A percentile compares a stretch with the other conserved stretches of the same genome.
Evolutionary conservation across 2,888 invertebrate species (phyloP).

Genomic region (Entomobrya proxima): DNA sequence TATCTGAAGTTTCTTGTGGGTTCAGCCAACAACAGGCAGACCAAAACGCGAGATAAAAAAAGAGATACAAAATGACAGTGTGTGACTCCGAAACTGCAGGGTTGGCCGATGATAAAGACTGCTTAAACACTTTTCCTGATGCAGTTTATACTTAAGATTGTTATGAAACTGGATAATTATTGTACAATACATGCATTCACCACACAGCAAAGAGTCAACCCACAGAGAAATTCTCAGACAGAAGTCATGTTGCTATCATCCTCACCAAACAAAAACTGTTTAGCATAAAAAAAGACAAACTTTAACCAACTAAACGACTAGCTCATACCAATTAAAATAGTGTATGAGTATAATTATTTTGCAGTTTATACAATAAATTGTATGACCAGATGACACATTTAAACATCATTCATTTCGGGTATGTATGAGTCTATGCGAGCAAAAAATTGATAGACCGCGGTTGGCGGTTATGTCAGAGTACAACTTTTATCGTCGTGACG

Average conservation of each 20-base stretch:
- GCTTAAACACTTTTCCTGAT: conserved; percentile 3
- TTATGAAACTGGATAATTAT: not conserved
- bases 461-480: conserved; percentile 9
- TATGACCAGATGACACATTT: conserved; percentile 43
- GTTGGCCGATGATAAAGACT: not conserved
- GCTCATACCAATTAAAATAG: conserved; percentile 22
- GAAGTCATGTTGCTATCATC: not conserved
- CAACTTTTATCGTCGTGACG: conserved; percentile 23
- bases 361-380: conserved; percentile 23
- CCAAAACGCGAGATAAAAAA: conserved; percentile 7
- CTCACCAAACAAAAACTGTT: no score
- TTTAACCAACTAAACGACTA: not conserved
- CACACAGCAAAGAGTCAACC: not conserved
- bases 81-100: not conserved
- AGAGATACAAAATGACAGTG: not conserved
- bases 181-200: not conserved
- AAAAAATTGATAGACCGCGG: not conserved
- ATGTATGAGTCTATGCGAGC: no score
- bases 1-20: not conserved
- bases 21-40: not conserved
- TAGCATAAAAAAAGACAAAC: not conserved
- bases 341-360: conserved; percentile 32
- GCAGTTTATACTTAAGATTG: not conserved
- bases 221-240: not conserved
- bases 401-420: conserved; percentile 6